Evolutionary conservation across 1,140 invertebrate species (phyloP), one percentile per base, ranked within the genome.

Genomic region (Drosophila nebulosa): DNA sequence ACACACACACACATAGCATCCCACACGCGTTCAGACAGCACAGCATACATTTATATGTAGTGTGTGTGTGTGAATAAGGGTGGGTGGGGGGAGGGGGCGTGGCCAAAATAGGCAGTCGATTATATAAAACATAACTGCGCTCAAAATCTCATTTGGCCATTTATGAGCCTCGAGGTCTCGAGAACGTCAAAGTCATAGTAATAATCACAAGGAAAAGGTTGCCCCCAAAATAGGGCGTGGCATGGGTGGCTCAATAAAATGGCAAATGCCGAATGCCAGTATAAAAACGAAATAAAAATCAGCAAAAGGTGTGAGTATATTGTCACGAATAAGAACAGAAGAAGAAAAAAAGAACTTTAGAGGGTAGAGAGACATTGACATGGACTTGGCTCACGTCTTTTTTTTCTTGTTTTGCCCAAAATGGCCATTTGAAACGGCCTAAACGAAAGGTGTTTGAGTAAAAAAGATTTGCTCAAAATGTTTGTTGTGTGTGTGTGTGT

Each of bases 251-350:
- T 78, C 83, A 81, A 88, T 88, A 88, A 88, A 88, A 86, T 86
- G 83, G 70, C 74, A 88, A 88, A 86, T 86, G 83, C 74, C 66
- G 72, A 62, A 60, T 74, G 67, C 59, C 65, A 64, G 78, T 75
- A 75, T 75, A 75, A 75, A 86, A 86, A 66, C 64, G 70, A 88
- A 86, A 86, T 86, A 86, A 86, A 86, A 86, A 81, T 86, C 83
- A 81, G 78, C 78, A 78, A 86, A 86, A 88, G 81, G 81, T 86
- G 78, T 70, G 78, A 74, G 69, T 69, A 79, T 84, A 83, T 84
- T 84, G 79, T 84, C 80, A 73, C 5, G 6, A 36, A 4, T 14
- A 24, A 27, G 35, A 22, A 36, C 53, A 62, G 56, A 56, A 42
- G 57, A 21, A 26, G 1, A 22, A 24, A 53, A 56, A 18, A 7